A percentile compares a stretch with the other conserved stretches of the same genome.
Evolutionary conservation across 2,797 vertebrate genomes (phyloP).

Genomic region (Propithecus perrieri): DNA sequence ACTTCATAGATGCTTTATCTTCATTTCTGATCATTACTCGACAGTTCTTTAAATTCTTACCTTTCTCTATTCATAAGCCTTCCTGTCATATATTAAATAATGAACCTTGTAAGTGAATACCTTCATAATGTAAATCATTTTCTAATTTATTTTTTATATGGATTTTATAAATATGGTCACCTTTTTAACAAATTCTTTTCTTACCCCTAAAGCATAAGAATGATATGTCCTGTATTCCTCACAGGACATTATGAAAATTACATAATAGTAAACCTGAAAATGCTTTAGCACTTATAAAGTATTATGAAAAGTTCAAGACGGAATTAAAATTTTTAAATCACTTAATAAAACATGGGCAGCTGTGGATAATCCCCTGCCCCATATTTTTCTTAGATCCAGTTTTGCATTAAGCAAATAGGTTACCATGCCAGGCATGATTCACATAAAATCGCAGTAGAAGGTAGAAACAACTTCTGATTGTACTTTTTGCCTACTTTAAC

Average conservation of each 20-base stretch:
- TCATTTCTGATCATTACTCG: background rate
- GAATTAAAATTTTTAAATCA: background rate
- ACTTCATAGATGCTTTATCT: background rate
- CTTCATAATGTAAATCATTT: background rate
- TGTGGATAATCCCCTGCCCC: background rate
- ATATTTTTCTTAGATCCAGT: background rate
- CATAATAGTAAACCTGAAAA: background rate
- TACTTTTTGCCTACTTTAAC: background rate
- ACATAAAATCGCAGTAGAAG: background rate
- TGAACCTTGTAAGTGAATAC: background rate
- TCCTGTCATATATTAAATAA: background rate
- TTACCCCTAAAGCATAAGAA: background rate
- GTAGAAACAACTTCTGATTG: background rate
- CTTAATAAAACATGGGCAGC: background rate
- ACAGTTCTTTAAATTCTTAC: background rate
- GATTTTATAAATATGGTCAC: background rate
- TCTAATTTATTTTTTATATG: constrained; percentile 4
- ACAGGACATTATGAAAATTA: background rate
- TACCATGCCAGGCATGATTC: background rate
- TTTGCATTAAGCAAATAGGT: background rate
- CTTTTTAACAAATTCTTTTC: constrained; percentile 21
- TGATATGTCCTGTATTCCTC: background rate
- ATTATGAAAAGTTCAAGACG: background rate
- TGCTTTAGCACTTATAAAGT: background rate
- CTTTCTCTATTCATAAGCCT: constrained; percentile 6